Percentiles rank a stretch among this genome's conserved stretches.
phyloP scores from a whole-genome alignment of 2,113 vertebrate species.

The Candoia aspera region DNA sequence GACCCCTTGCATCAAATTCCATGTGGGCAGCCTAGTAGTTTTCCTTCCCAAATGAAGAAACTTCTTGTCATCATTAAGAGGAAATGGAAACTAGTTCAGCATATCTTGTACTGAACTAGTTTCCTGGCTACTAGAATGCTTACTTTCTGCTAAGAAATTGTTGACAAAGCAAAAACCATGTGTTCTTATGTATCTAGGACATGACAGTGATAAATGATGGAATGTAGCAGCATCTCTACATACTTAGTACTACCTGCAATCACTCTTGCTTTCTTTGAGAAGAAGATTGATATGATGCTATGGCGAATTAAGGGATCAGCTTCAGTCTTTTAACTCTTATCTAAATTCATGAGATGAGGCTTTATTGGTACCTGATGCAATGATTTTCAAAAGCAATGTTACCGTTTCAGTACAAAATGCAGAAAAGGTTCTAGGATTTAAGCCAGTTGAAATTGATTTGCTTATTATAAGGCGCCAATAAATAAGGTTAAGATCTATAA shows the following conservation, averaged over 20 bases:
- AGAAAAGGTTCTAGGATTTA: conserved; percentile 1
- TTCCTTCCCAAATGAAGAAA: neutral
- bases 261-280: neutral
- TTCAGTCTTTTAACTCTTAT: neutral
- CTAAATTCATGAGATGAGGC: conserved; percentile 13
- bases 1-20: neutral
- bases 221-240: neutral
- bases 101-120: neutral
- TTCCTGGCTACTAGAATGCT: neutral
- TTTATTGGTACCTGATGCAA: neutral
- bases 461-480: neutral
- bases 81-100: neutral
- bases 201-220: neutral
- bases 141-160: neutral
- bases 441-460: neutral
- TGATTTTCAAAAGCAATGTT: neutral
- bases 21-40: neutral
- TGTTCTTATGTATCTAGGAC: neutral
- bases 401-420: neutral
- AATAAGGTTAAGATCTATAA: neutral
- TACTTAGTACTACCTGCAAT: neutral
- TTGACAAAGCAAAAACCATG: neutral
- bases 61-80: neutral
- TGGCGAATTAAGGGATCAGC: neutral
- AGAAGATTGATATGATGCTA: neutral